Base-by-base conservation (phyloP, 2,797 vertebrate genomes). In the Lindbergichthys nudifrons region DNA sequence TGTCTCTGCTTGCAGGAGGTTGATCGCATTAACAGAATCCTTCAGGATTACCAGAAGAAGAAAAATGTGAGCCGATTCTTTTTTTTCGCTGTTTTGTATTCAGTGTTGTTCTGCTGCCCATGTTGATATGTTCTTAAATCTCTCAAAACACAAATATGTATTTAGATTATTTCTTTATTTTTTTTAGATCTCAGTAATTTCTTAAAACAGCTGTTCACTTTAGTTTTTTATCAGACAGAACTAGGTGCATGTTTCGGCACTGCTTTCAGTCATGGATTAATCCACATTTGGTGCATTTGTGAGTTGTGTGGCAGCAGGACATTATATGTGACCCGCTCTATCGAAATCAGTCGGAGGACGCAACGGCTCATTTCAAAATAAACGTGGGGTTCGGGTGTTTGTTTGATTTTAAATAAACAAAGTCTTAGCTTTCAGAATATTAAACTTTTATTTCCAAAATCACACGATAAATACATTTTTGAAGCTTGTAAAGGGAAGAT, bases 41-140 rank as follows among this genome's bases (percentile, higher is more conserved):
- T 97, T 53, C 96, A 98, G 89, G 96, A 98, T 0, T 98, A 97
- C 88, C 95, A 95, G 92, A 97, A 91, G 90, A 99, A 99, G 88
- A 98, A 97, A 92, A 97, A 96, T 0, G 98, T 99, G 85, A 97
- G 97, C 94, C 41, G 13, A 1, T 30, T 46, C 19, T 60, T 30
- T 12, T 46, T 2, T 54, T 1, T 51, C 26, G 3, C 0, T 19
- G 54, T 74, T 59, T 43, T 53, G 36, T 52, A 15, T n/a, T 16
- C 39, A 13, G 30, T 18, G 10, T 18, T 2, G 13, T 23, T 23
- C 50, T 11, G 39, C 36, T 53, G 50, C 21, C 0, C 3, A 3
- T 30, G 21, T 43, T 59, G 26, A 23, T 5, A 18, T 45, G 45
- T 57, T 57, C 53, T 16, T 5, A 8, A 39, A 13, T 39, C 3